phyloP scores from a whole-genome alignment of 2,888 invertebrate species.

The Ptychoptera contaminata region DNA sequence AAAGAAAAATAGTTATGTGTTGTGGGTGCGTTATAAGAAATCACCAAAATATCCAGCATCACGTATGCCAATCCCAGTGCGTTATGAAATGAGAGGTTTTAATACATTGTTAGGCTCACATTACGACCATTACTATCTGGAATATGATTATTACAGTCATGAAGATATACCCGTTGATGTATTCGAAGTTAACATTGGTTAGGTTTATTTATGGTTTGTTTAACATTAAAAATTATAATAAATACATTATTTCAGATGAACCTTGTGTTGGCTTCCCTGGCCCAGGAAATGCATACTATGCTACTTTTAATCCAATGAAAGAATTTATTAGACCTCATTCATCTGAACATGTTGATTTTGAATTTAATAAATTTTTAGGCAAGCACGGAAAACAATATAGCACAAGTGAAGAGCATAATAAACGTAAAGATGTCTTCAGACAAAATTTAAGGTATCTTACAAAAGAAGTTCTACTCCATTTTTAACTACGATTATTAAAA shows the following conservation, averaged over 20 bases:
- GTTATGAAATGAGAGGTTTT: constrained; percentile 89
- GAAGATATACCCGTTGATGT: constrained; percentile 52
- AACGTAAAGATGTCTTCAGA: constrained; percentile 62
- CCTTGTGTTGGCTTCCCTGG: constrained; percentile 72
- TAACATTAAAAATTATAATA: constrained; percentile 1
- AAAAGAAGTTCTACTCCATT: no score
- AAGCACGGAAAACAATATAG: constrained; percentile 56
- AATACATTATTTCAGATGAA: constrained; percentile 32
- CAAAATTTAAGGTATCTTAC: constrained; percentile 74
- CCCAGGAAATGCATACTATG: constrained; percentile 58
- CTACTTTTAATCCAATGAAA: constrained; percentile 84
- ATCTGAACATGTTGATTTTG: constrained; percentile 52
- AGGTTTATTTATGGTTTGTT: constrained; percentile 13
- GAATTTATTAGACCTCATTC: constrained; percentile 66
- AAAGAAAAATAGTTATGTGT: constrained; percentile 74
- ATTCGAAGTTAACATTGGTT: constrained; percentile 49
- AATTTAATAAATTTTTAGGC: constrained; percentile 54
- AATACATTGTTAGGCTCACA: constrained; percentile 88
- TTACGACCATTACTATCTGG: constrained; percentile 84
- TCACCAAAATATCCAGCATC: constrained; percentile 31
- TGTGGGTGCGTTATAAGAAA: constrained; percentile 70
- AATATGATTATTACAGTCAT: constrained; percentile 52
- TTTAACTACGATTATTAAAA: background rate
- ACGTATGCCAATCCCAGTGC: constrained; percentile 50
- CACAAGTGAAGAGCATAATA: constrained; percentile 45